phyloP scores from a whole-genome alignment of 2,888 invertebrate genomes.

The Malthinus flaveolus region DNA sequence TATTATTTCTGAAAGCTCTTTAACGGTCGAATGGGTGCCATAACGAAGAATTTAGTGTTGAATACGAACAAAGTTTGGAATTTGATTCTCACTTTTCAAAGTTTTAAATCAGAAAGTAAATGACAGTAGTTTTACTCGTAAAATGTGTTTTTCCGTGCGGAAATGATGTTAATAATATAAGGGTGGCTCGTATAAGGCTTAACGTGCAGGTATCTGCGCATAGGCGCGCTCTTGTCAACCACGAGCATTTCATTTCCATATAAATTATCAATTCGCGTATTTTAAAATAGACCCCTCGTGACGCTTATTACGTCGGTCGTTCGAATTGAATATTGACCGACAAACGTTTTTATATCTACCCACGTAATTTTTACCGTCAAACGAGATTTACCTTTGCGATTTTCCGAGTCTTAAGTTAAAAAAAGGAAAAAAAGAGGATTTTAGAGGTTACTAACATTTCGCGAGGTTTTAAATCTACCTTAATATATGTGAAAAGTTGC shows the following conservation, averaged over 20 bases:
- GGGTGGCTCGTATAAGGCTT: constrained; percentile 33
- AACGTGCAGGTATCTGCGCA: constrained; percentile 46
- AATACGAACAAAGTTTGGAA: constrained; percentile 6
- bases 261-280: constrained; percentile 45
- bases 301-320: constrained; percentile 26
- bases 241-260: constrained; percentile 44
- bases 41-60: constrained; percentile 20
- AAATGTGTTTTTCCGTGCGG: constrained; percentile 33
- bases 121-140: constrained; percentile 25
- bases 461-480: constrained; percentile 24
- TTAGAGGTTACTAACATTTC: constrained; percentile 9
- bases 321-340: constrained; percentile 2
- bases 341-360: constrained; percentile 12
- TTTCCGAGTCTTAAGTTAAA: not conserved
- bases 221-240: constrained; percentile 40
- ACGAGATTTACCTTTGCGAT: not conserved
- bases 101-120: constrained; percentile 22
- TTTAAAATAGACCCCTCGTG: constrained; percentile 33
- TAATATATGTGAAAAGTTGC: constrained; percentile 30
- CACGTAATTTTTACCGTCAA: not conserved
- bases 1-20: constrained; percentile 23
- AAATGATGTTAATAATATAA: constrained; percentile 34
- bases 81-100: constrained; percentile 11
- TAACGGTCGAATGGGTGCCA: constrained; percentile 7
- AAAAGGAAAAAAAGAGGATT: constrained; percentile 5